Evolutionary conservation across 2,113 vertebrate genomes (phyloP), one percentile per base, ranked within the genome.

Genomic region (Tiliqua scincoides): DNA sequence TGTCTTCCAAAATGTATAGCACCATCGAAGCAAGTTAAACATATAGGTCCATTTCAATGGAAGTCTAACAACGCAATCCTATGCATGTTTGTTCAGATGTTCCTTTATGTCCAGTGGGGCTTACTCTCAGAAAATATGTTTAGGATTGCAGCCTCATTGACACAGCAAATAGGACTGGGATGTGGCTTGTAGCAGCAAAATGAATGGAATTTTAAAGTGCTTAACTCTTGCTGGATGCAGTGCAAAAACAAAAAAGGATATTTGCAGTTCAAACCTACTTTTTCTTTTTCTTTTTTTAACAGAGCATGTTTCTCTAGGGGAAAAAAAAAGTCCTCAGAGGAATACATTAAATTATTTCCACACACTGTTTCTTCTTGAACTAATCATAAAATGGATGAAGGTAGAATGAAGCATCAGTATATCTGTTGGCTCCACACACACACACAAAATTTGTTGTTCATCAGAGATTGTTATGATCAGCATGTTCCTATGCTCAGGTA

Each of bases 391-490:
- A 74, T 61, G 84, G 77, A 85, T 59, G 37, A 27, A 57, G 7
- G 78, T 18, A 62, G 62, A 85, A 32, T 37, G 73, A 68, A 61
- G 12, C 86, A 57, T 35, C 86, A 85, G 35, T 48, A 61, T 40
- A 81, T 78, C 82, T 86, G 85, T 80, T 84, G 92, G 85, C 78
- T 89, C 84, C 54, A 86, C 65, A 65, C 3, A 37, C 6, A 30
- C 7, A 12, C 12, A 62, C 10, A 35, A 40, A 18, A 73, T n/a
- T 25, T 3, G 0, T 79, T 73, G 79, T 88, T 90, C 89, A 91
- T 81, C 84, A 89, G 65, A 88, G 61, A 82, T 90, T 91, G 68
- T 48, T 79, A 17, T 81, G 91, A 87, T 54, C 71, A 86, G 72
- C 9, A 82, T 87, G 48, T n/a, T 72, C 35, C 80, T 62, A 89